A percentile compares a stretch with the other conserved stretches of the same genome.
These are phyloP conservation scores for Cromileptes altivelis DNA, from an alignment of 2,113 vertebrate species.

Conservation along the genomic window DNA sequence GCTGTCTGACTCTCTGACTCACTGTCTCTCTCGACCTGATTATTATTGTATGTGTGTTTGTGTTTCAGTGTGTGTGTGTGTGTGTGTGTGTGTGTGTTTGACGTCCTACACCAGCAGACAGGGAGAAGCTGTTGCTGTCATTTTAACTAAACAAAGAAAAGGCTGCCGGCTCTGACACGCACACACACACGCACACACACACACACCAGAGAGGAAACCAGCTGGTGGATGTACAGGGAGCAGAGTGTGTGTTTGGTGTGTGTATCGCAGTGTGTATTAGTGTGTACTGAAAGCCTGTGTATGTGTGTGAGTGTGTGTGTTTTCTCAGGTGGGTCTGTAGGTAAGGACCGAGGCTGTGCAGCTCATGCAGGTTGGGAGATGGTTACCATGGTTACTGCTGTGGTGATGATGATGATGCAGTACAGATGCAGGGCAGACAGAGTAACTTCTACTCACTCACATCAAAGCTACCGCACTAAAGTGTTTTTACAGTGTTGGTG, in stretches of 20 bases:
- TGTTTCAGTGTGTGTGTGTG: background rate
- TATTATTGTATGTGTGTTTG: background rate
- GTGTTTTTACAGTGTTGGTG: too few relatives aligned
- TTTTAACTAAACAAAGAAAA: constrained; percentile 62
- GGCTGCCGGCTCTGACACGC: constrained; percentile 29
- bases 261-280: too few relatives aligned
- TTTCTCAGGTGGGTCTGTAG: constrained; percentile 11
- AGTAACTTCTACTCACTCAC: background rate
- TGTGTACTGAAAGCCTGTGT: too few relatives aligned
- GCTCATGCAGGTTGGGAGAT: constrained; percentile 20
- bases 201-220: constrained; percentile 30
- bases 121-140: constrained; percentile 61
- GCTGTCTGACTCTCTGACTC: background rate
- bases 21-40: constrained; percentile 7
- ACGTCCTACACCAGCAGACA: constrained; percentile 41
- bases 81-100: constrained; percentile 39
- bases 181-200: constrained; percentile 22
- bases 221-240: constrained; percentile 21
- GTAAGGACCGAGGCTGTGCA: constrained; percentile 8
- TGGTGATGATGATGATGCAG: background rate
- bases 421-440: background rate
- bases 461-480: background rate
- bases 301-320: too few relatives aligned
- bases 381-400: constrained; percentile 46
- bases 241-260: background rate